A percentile compares a stretch with the other conserved stretches of the same genome.
Conservation (phyloP, 2,113 vertebrate genomes). For the Syngnathus floridae region DNA sequence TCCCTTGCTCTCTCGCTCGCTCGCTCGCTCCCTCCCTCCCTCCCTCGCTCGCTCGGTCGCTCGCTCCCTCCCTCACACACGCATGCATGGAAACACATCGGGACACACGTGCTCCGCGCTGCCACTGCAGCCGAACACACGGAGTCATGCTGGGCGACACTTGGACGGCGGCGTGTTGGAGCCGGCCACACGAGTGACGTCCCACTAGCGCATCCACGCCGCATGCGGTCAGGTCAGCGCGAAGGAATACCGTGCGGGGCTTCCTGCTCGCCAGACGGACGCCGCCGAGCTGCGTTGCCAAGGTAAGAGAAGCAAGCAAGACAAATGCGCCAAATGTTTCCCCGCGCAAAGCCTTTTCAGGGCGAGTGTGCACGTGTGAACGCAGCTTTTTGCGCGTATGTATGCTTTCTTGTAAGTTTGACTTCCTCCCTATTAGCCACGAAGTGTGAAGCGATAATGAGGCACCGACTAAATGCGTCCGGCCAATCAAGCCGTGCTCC, state of each 20-base stretch:
- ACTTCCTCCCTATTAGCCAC: background rate
- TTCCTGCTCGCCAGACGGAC: slow-evolving; percentile 11
- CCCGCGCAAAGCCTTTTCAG: background rate
- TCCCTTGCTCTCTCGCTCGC: too few species aligned
- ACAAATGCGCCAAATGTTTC: slow-evolving; percentile 40
- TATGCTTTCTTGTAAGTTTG: background rate
- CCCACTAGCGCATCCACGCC: slow-evolving; percentile 11
- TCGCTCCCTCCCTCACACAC: background rate
- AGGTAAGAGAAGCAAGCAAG: slow-evolving; percentile 32
- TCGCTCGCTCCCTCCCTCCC: too few species aligned
- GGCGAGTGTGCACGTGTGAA: background rate
- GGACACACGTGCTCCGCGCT: slow-evolving; percentile 30
- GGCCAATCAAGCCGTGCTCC: slow-evolving; percentile 25
- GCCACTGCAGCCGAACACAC: slow-evolving; percentile 58
- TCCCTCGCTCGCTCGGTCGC: background rate
- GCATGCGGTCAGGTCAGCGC: slow-evolving; percentile 6
- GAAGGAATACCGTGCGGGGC: slow-evolving; percentile 41
- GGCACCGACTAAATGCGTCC: slow-evolving; percentile 5
- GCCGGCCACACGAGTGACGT: slow-evolving; percentile 37
- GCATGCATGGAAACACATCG: background rate
- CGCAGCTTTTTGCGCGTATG: background rate
- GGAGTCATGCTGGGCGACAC: slow-evolving; percentile 44
- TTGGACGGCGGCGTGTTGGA: slow-evolving; percentile 41
- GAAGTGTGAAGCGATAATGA: slow-evolving; percentile 34
- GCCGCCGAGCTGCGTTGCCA: slow-evolving; percentile 22